A percentile compares a stretch with the other conserved stretches of the same genome.
These are phyloP conservation scores for Pseudopipra pipra DNA, from an alignment of 2,113 vertebrate genomes.

Conservation along the genomic window DNA sequence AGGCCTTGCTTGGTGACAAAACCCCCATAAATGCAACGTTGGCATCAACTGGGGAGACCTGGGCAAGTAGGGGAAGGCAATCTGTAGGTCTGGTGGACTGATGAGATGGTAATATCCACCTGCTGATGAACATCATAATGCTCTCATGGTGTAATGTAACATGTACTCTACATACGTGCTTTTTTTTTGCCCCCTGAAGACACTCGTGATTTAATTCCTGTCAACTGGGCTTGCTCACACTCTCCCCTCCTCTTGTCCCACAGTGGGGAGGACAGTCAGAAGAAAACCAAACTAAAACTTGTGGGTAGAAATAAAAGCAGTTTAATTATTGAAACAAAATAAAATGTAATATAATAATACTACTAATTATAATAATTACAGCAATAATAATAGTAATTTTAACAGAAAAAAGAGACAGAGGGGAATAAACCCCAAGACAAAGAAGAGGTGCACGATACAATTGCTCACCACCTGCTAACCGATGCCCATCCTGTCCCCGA, in stretches of 20 bases:
- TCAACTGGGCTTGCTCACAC: not conserved
- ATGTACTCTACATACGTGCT: fast-evolving
- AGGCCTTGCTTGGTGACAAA: not conserved
- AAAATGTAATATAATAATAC: not conserved
- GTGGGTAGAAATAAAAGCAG: not conserved
- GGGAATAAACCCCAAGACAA: not conserved
- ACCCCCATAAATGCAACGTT: fast-evolving
- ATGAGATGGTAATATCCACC: not conserved
- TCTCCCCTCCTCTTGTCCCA: not conserved
- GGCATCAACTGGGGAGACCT: not conserved
- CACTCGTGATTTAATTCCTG: not conserved
- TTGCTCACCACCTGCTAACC: not conserved
- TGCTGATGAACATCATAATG: fast-evolving
- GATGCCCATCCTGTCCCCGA: not conserved
- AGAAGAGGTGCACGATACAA: not conserved
- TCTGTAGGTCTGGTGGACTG: not conserved
- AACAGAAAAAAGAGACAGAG: not conserved
- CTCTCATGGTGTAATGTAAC: not conserved
- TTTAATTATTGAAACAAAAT: not conserved
- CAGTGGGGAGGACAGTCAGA: not conserved
- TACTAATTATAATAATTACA: not conserved
- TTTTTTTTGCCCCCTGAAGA: not conserved
- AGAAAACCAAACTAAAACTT: not conserved
- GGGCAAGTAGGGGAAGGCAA: not conserved
- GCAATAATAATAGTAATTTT: not conserved